Base-by-base conservation (phyloP, 1,140 invertebrate genomes). In the Leptonema lineaticorne region DNA sequence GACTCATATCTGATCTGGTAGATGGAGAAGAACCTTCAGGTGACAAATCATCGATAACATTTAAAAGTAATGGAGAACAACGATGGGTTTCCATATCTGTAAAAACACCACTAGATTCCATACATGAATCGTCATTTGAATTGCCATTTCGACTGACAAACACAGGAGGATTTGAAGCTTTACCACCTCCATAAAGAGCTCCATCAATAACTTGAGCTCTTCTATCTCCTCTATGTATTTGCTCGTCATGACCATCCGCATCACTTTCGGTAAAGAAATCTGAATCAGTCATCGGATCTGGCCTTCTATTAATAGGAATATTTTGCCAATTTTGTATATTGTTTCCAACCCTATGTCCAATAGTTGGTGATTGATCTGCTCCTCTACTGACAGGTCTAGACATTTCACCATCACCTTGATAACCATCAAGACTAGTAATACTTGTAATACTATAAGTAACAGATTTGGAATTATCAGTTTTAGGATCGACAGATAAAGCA, bases 261-360 rank as follows among this genome's bases (percentile, higher is more conserved):
- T 93, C 92, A 73, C 90, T 92, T 80, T 93, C 92, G 5, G 91
- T 93, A 75, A 92, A 94, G 76, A 94, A 93, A 76, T 94, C 92
- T 0, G 92, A 94, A 78, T 93, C 92, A 0, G 92, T 94, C 91
- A 93, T 92, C 0, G 91, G 90, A 79, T 93, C 91, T 65, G 87
- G 86, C 29, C 88, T 83, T 72, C 88, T 75, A 65, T 80, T 75
- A 9, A 83, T 81, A 0, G 81, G 80, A 33, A 82, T 79, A 75
- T 83, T 83, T 73, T 82, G 81, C 81, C 81, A 83, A 77, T 82
- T 81, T 75, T 82, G 81, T 56, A 81, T 76, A 33, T 74, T 78
- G 37, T 74, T 77, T 68, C 81, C 81, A 74, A 79, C 79, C 48
- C 80, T 76, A 16, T 78, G 76, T 29, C 75, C 78, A 50, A 78